phyloP scores from a whole-genome alignment of 2,888 invertebrate species.

The Archips xylosteana region DNA sequence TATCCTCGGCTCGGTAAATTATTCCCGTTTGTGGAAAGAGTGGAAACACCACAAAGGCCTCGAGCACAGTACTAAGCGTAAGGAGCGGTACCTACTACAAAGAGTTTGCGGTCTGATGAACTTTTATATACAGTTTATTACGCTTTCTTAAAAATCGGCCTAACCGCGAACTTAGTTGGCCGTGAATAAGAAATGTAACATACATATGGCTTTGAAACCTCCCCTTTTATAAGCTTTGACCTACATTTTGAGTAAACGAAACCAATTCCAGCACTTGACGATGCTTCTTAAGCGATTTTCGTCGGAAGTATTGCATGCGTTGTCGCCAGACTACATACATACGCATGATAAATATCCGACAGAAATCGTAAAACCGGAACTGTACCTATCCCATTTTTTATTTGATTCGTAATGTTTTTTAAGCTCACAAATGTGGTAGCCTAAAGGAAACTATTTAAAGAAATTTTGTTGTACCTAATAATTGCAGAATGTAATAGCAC shows the following conservation, averaged over 20 bases:
- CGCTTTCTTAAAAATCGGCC: not conserved
- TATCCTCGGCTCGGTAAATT: conserved; percentile 8
- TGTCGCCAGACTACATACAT: not conserved
- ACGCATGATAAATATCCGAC: not conserved
- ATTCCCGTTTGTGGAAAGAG: conserved; percentile 8
- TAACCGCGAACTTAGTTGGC: not conserved
- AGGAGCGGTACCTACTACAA: conserved; percentile 11
- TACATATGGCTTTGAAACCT: not conserved
- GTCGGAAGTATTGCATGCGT: not conserved
- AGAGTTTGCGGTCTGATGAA: conserved; percentile 18
- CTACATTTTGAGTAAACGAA: not conserved
- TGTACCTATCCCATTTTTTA: not conserved
- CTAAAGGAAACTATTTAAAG: not conserved
- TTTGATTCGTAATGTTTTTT: not conserved
- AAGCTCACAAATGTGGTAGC: not conserved
- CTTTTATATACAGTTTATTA: conserved; percentile 11
- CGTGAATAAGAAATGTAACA: not conserved
- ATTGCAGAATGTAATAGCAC: not conserved
- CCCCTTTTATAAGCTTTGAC: not conserved
- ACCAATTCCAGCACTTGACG: not conserved
- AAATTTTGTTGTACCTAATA: not conserved
- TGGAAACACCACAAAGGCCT: conserved; percentile 8
- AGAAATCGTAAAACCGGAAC: not conserved
- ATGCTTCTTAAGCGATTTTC: not conserved
- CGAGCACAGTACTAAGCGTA: not conserved